Percentiles rank a stretch among this genome's conserved stretches.
Conservation (phyloP, 2,888 invertebrate species). For the Dasysyrphus albostriatus region DNA sequence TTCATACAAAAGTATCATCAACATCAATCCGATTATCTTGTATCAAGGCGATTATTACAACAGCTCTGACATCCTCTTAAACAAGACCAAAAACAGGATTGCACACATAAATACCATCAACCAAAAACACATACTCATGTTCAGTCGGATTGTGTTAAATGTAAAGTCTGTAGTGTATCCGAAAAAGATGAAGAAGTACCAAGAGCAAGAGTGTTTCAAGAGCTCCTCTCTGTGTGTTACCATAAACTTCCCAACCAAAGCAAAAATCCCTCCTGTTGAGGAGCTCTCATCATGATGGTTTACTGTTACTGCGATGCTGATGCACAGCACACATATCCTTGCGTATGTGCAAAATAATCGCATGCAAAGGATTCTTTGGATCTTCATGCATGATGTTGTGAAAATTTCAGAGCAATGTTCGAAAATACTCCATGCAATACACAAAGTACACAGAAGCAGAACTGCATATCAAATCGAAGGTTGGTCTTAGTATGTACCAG, state of each 20-base stretch:
- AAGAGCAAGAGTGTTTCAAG: constrained; percentile 48
- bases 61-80: constrained; percentile 59
- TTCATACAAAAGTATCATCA: constrained; percentile 34
- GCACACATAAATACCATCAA: constrained; percentile 50
- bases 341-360: constrained; percentile 29
- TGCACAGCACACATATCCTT: background rate
- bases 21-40: constrained; percentile 69
- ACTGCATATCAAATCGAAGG: constrained; percentile 16
- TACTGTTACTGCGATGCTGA: background rate
- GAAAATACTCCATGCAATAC: constrained; percentile 6
- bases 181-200: constrained; percentile 12
- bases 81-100: constrained; percentile 47
- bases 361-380: constrained; percentile 49
- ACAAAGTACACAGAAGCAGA: constrained; percentile 4
- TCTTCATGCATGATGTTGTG: constrained; percentile 40
- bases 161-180: background rate
- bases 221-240: constrained; percentile 27
- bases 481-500: background rate
- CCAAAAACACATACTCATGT: constrained; percentile 46
- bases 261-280: constrained; percentile 7
- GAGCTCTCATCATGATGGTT: too few species aligned
- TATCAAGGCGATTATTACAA: constrained; percentile 63
- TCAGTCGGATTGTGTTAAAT: constrained; percentile 20
- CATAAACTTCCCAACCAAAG: constrained; percentile 21
- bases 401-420: constrained; percentile 55